Evolutionary conservation across 2,797 vertebrate species (phyloP).

Genomic region (Lutjanus campechanus): DNA sequence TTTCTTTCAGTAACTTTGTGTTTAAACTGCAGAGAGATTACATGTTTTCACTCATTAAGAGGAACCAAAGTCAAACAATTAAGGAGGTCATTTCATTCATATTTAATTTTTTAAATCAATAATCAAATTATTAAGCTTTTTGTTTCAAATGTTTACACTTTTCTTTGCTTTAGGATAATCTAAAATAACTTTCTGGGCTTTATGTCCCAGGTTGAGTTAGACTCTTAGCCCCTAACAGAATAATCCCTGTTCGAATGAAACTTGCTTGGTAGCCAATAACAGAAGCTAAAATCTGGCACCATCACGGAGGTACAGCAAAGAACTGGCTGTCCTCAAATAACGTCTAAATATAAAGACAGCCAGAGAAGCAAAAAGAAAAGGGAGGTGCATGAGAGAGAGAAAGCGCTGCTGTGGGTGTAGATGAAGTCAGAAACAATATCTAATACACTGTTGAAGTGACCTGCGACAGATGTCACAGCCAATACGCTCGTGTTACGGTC

Average conservation of each 20-base stretch:
- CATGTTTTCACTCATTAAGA: not conserved
- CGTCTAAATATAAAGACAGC: not conserved
- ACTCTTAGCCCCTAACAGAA: not conserved
- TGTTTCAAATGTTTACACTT: too few relatives aligned
- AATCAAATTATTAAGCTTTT: too few relatives aligned
- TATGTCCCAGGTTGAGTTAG: not conserved
- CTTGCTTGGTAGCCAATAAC: not conserved
- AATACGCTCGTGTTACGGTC: not conserved
- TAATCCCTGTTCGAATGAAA: not conserved
- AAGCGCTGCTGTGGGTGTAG: not conserved
- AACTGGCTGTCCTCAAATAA: not conserved
- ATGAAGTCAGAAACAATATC: not conserved
- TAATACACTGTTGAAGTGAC: not conserved
- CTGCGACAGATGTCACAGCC: not conserved
- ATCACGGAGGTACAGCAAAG: not conserved
- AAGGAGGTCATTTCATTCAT: not conserved
- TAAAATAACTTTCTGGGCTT: not conserved
- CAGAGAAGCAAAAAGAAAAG: not conserved
- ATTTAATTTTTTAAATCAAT: too few relatives aligned
- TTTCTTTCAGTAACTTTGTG: slow-evolving; percentile 13
- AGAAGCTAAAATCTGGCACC: not conserved
- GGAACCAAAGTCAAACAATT: not conserved
- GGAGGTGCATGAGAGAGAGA: not conserved
- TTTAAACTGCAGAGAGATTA: not conserved
- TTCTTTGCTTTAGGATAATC: not conserved